Evolutionary conservation across 2,888 invertebrate species (phyloP).

Genomic region (Agriopis marginaria): DNA sequence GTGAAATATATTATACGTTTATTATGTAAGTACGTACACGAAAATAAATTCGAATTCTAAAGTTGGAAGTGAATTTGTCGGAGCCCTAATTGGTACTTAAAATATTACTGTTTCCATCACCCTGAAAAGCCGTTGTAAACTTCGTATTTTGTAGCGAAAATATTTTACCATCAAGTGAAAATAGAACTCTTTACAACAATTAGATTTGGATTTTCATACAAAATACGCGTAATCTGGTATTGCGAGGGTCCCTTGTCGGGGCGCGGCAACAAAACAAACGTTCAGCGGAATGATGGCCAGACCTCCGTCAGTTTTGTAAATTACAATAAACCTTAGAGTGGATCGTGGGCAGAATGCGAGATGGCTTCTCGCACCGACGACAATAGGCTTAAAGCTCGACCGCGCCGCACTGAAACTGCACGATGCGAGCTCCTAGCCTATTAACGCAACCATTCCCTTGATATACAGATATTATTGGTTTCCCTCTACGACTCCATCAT

Average conservation of each 20-base stretch:
- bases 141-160: slow-evolving; percentile 39
- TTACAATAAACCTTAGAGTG: slow-evolving; percentile 81
- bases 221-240: slow-evolving; percentile 54
- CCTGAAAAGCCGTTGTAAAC: slow-evolving; percentile 39
- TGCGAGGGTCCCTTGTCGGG: slow-evolving; percentile 49
- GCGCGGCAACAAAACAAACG: slow-evolving; percentile 71
- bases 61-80: slow-evolving; percentile 61
- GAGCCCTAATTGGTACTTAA: slow-evolving; percentile 53
- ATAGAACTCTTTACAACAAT: slow-evolving; percentile 32
- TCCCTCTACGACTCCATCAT: slow-evolving; percentile 39
- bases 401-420: slow-evolving; percentile 61
- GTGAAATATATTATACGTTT: slow-evolving; percentile 66
- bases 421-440: slow-evolving; percentile 65
- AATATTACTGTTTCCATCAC: slow-evolving; percentile 43
- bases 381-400: slow-evolving; percentile 73
- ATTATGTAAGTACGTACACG: slow-evolving; percentile 46
- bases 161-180: slow-evolving; percentile 27
- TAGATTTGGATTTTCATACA: slow-evolving; percentile 41
- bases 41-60: slow-evolving; percentile 62
- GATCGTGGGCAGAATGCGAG: slow-evolving; percentile 79
- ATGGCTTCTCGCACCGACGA: slow-evolving; percentile 70
- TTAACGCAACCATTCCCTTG: slow-evolving; percentile 66
- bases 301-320: slow-evolving; percentile 83
- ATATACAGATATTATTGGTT: slow-evolving; percentile 60
- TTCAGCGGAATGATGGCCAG: slow-evolving; percentile 73